These are phyloP conservation scores for Carassius gibelio DNA, from an alignment of 2,113 vertebrate species.

Conservation along the genomic window DNA sequence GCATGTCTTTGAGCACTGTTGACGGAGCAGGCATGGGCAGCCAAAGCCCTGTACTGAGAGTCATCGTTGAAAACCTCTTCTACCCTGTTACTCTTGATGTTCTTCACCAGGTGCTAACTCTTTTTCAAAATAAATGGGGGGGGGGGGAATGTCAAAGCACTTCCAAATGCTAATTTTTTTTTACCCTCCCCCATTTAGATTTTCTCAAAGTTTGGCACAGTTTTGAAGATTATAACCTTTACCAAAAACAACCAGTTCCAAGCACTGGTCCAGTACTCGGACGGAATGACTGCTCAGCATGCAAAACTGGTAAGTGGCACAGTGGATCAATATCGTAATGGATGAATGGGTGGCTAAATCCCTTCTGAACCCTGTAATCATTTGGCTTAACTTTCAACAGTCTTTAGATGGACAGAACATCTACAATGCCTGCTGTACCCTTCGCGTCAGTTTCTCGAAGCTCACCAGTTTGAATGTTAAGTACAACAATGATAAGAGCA, in stretches of 20 bases:
- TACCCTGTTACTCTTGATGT: conserved; percentile 97
- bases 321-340: background rate
- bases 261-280: conserved; percentile 91
- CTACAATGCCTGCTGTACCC: conserved; percentile 96
- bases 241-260: conserved; percentile 99
- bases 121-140: background rate
- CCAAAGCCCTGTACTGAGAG: conserved; percentile 92
- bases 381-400: conserved; percentile 63
- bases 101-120: conserved; percentile 86
- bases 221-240: conserved; percentile 96
- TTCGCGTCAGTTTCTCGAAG: conserved; percentile 96
- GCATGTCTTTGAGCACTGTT: conserved; percentile 76
- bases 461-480: conserved; percentile 97
- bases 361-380: conserved; percentile 19
- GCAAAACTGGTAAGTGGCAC: conserved; percentile 85
- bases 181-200: conserved; percentile 76
- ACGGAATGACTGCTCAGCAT: conserved; percentile 90
- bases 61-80: conserved; percentile 97
- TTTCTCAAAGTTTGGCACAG: conserved; percentile 96
- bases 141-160: too few species aligned
- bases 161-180: background rate
- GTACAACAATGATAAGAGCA: conserved; percentile 96
- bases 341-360: conserved; percentile 3
- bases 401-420: conserved; percentile 97
- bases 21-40: conserved; percentile 63